Evolutionary conservation across 2,888 invertebrate species (phyloP).

Genomic region (Heterodera filipjevi): DNA sequence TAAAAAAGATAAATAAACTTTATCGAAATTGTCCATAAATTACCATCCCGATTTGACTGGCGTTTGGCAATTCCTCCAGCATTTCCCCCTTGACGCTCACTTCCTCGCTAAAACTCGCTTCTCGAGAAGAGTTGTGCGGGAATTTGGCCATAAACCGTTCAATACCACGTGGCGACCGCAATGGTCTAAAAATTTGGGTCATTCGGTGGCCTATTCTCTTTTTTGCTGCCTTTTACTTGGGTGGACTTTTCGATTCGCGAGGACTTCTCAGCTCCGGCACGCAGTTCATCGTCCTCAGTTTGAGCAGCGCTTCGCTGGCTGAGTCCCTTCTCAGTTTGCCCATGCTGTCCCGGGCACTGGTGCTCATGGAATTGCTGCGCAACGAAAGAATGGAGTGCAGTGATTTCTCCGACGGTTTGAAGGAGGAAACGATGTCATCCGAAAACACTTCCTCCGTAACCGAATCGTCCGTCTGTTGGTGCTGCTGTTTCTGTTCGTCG

Average conservation of each 20-base stretch:
- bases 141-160: conserved; percentile 25
- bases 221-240: background rate
- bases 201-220: background rate
- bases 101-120: conserved; percentile 23
- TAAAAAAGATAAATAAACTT: background rate
- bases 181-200: background rate
- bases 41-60: conserved; percentile 26
- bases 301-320: conserved; percentile 25
- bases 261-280: conserved; percentile 20
- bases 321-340: conserved; percentile 18
- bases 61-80: conserved; percentile 24
- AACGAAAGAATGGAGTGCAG: conserved; percentile 20
- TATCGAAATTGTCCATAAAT: background rate
- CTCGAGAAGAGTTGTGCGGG: conserved; percentile 15
- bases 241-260: conserved; percentile 17
- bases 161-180: conserved; percentile 10
- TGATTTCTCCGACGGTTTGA: conserved; percentile 27
- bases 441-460: conserved; percentile 10
- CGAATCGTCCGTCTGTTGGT: background rate
- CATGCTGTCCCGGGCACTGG: conserved; percentile 23
- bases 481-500: background rate
- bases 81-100: conserved; percentile 3
- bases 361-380: background rate
- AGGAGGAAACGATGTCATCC: conserved; percentile 11
- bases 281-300: conserved; percentile 20